Evolutionary conservation across 2,797 vertebrate genomes (phyloP), one percentile per base, ranked within the genome.

Genomic region (Sebastes umbrosus): DNA sequence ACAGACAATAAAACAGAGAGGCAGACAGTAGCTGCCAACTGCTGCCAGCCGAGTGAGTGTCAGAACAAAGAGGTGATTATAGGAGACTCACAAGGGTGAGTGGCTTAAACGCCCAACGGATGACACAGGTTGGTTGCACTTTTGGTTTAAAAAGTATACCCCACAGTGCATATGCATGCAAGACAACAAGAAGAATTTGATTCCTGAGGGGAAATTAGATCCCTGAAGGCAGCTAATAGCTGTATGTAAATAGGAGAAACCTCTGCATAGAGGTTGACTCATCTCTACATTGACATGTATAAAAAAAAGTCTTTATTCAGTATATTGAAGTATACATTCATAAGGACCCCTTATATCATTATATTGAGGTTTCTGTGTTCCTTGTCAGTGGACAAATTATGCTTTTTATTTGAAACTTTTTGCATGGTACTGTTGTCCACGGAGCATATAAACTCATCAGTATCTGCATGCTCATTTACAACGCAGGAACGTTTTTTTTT

Each of bases 31-130:
- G 75, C 31, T 77, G 57, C 46, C 57, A 73, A 32, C 57, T 57
- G 63, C 74, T 73, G 62, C 50, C 72, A 83, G 69, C 55, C 25
- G 63, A 32, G 12, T 65, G 39, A 79, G 54, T 69, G 70, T 65
- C 64, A 80, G 55, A 87, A 73, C 63, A 77, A 80, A 69, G 16
- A 39, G 52, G 67, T 75, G 67, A 86, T 77, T 72, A 72, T 14
- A 50, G 59, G 46, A 68, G 64, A 32, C 31, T 74, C 13, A 60
- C 68, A 60, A 46, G 25, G 16, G 6, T 58, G 52, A 60, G 60
- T 34, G 34, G 60, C 32, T 57, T 10, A 69, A 73, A 64, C 8
- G 7, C 36, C 13, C 54, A 58, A 14, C 39, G 57, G 29, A 62
- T 73, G 6, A 36, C 31, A 65, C 18, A 70, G 54, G 60, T 43